phyloP scores from a whole-genome alignment of 2,888 invertebrate genomes.

The Cephalotes varians region DNA sequence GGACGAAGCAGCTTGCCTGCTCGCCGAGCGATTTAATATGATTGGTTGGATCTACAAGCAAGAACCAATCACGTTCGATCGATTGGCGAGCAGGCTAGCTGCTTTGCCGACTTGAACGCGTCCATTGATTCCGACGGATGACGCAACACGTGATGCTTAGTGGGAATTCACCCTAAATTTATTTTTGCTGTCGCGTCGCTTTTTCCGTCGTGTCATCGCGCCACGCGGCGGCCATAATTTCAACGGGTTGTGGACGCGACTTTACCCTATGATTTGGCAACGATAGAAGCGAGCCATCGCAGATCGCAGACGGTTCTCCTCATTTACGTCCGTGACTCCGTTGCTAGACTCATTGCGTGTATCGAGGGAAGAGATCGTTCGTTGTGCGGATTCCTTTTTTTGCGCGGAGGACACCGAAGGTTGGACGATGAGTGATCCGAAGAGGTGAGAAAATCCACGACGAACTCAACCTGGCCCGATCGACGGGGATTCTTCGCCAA shows the following conservation, averaged over 20 bases:
- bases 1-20: no score
- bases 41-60: no score
- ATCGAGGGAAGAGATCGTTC: conserved; percentile 49
- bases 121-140: no score
- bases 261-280: conserved; percentile 45
- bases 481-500: conserved; percentile 34
- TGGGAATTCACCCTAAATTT: no score
- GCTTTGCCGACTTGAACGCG: no score
- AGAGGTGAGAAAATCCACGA: conserved; percentile 76
- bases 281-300: conserved; percentile 61
- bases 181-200: neutral
- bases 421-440: conserved; percentile 82
- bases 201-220: no score
- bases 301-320: conserved; percentile 59
- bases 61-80: no score
- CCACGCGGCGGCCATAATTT: neutral
- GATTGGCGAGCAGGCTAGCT: no score
- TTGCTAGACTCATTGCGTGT: conserved; percentile 55
- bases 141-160: no score
- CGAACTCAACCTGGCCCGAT: neutral
- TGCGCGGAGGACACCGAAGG: conserved; percentile 57
- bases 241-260: conserved; percentile 40
- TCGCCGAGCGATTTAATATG: no score
- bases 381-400: conserved; percentile 68
- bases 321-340: conserved; percentile 63